These are phyloP conservation scores for Zapus hudsonius DNA, from an alignment of 2,113 vertebrate species.

Conservation along the genomic window DNA sequence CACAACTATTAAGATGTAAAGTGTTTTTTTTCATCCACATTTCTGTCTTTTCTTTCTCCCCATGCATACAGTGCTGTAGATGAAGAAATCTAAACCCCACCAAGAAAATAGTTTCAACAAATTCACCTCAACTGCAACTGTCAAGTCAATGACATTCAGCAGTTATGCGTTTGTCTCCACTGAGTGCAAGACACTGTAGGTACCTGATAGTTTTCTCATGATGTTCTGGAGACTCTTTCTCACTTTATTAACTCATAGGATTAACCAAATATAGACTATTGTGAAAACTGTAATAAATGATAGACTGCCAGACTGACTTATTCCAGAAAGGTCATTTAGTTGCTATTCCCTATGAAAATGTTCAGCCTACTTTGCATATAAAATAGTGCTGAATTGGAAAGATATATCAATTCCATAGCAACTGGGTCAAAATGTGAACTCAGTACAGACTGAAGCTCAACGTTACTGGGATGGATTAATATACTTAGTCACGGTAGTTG, in stretches of 20 bases:
- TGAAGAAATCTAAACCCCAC: background rate
- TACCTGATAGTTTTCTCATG: background rate
- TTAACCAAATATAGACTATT: slow-evolving; percentile 53
- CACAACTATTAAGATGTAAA: background rate
- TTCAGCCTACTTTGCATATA: slow-evolving; percentile 57
- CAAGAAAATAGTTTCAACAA: slow-evolving; percentile 4
- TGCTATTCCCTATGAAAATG: slow-evolving; percentile 39
- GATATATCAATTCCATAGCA: slow-evolving; percentile 60
- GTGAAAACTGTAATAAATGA: slow-evolving; percentile 40
- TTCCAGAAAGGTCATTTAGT: slow-evolving; percentile 62
- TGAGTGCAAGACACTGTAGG: background rate
- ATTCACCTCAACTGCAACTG: background rate
- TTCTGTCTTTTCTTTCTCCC: background rate
- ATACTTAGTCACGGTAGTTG: background rate
- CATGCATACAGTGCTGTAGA: background rate
- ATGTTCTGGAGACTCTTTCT: slow-evolving; percentile 1
- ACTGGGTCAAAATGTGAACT: slow-evolving; percentile 57
- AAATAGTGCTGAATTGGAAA: slow-evolving; percentile 45
- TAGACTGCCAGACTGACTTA: slow-evolving; percentile 32
- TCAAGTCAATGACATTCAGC: background rate
- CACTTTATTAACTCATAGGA: background rate
- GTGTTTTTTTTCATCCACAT: background rate
- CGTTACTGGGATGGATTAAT: background rate
- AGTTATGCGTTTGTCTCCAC: background rate
- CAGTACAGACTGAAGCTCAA: slow-evolving; percentile 34